These are phyloP conservation scores for Hypselothyrea guttata DNA, from an alignment of 2,888 invertebrate species.

Conservation along the genomic window DNA sequence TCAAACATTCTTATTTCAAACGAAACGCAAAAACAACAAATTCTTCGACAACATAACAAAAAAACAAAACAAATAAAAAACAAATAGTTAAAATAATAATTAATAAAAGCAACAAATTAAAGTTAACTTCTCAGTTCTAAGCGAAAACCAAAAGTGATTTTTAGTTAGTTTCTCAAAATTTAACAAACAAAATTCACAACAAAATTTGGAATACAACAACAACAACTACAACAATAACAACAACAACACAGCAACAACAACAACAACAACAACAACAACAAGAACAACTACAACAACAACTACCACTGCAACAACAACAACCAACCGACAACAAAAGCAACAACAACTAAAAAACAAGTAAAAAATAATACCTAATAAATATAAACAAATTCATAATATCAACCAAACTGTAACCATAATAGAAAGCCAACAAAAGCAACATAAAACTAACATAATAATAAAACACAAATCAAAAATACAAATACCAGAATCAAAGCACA, in stretches of 20 bases:
- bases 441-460: constrained; percentile 39
- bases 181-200: constrained; percentile 82
- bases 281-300: constrained; percentile 27
- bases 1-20: constrained; percentile 52
- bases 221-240: constrained; percentile 63
- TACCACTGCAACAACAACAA: constrained; percentile 55
- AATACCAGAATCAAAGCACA: constrained; percentile 38
- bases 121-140: constrained; percentile 73
- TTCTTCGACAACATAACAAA: constrained; percentile 54
- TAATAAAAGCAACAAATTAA: constrained; percentile 58
- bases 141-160: constrained; percentile 78
- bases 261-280: constrained; percentile 38
- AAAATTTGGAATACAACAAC: constrained; percentile 80
- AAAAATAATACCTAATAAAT: constrained; percentile 46
- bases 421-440: constrained; percentile 28
- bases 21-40: constrained; percentile 40
- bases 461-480: constrained; percentile 32
- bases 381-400: constrained; percentile 44
- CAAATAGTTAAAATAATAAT: constrained; percentile 40
- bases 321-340: constrained; percentile 56
- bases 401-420: constrained; percentile 64
- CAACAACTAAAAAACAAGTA: constrained; percentile 47
- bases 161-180: constrained; percentile 82
- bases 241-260: constrained; percentile 37
- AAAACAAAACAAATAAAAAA: constrained; percentile 43